Base-by-base conservation (phyloP, 2,797 vertebrate genomes). In the Moxostoma hubbsi region DNA sequence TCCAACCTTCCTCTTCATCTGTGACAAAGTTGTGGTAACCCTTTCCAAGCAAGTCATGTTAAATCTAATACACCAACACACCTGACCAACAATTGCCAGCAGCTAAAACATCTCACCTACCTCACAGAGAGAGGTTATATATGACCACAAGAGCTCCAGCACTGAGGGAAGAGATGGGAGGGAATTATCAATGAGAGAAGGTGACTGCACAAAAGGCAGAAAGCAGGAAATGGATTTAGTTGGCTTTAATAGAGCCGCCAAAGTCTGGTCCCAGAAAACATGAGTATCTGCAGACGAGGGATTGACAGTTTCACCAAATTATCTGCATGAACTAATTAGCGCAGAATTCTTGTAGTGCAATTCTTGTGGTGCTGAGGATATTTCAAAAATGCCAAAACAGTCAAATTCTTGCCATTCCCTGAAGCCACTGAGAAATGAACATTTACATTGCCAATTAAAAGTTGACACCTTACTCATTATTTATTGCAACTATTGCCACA, bases 21-120 rank as follows among this genome's bases (percentile, higher is more conserved):
- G 68, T 81, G 68, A 72, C 72, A 68, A 77, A 58, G 57, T 75
- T 47, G 78, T 51, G 15, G 69, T 74, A 75, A 85, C 84, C 80
- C 51, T 6, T 16, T 77, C 45, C 63, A 58, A 84, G 71, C 65
- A 82, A 81, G 83, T 84, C 83, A 81, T 18, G 71, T 73, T 85
- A 84, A 79, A 84, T 86, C 85, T 85, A 73, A 83, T 72, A 82
- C 86, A 87, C 73, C 74, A 73, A 78, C 49, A 16, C 49, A 16
- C 76, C 65, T 83, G 71, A 85, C 82, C 67, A 11, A 71, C 76
- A 63, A 47, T 47, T 46, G 7, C 58, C 66, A 18, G 15, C 7
- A 36, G 66, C 67, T 45, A 8, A 0, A 6, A 63, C 50, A 43
- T 67, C 45, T 68, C 64, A 9, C 18, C 16, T 24, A 5, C 43